Evolutionary conservation across 2,797 vertebrate species (phyloP).

Genomic region (Natrix natrix): DNA sequence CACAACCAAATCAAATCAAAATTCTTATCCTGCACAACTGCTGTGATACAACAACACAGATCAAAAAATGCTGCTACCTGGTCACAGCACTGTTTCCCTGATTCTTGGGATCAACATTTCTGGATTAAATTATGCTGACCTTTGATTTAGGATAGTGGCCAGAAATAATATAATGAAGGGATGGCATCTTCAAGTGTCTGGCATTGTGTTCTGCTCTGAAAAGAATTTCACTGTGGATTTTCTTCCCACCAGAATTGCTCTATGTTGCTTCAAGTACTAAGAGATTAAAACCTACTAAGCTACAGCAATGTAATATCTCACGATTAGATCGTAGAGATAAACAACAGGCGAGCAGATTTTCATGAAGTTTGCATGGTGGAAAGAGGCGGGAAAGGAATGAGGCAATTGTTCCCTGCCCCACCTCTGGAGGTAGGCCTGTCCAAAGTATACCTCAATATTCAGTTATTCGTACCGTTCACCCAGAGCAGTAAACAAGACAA

Average conservation of each 20-base stretch:
- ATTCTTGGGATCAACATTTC: background rate
- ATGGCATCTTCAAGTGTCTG: background rate
- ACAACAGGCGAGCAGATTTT: background rate
- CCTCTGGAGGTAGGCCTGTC: background rate
- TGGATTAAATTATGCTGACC: background rate
- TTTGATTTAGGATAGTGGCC: slow-evolving; percentile 1
- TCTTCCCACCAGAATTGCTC: background rate
- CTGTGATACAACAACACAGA: background rate
- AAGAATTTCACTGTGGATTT: background rate
- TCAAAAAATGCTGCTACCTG: fast-evolving
- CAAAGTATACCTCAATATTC: background rate
- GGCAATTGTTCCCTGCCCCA: background rate
- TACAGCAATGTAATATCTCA: background rate
- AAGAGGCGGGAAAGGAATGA: background rate
- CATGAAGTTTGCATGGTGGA: background rate
- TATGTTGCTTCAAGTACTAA: background rate
- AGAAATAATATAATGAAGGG: fast-evolving
- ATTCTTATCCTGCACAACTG: background rate
- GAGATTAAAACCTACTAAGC: background rate
- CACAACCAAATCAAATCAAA: background rate
- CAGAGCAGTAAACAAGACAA: background rate
- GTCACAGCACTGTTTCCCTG: background rate
- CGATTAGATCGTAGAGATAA: background rate
- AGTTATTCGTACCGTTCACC: background rate
- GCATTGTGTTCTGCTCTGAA: background rate